A percentile compares a stretch with the other conserved stretches of the same genome.
These are phyloP conservation scores for Myiagra hebetior DNA, from an alignment of 2,113 vertebrate genomes.

Conservation along the genomic window DNA sequence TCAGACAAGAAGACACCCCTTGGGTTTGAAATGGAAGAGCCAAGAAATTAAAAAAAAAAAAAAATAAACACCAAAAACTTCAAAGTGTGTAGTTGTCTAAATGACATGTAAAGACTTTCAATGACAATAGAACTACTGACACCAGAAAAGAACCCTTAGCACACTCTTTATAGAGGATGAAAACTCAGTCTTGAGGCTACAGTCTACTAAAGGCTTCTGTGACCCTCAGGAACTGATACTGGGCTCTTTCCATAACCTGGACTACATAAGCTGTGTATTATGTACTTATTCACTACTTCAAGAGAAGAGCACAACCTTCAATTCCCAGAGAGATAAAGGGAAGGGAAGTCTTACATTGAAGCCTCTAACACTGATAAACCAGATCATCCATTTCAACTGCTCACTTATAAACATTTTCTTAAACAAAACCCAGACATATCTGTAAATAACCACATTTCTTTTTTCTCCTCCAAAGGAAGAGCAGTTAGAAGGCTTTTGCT, in stretches of 20 bases:
- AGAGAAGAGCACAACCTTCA: background rate
- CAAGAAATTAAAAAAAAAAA: background rate
- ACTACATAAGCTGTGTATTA: background rate
- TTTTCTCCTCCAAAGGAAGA: background rate
- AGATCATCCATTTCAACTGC: background rate
- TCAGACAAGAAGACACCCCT: background rate
- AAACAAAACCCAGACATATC: background rate
- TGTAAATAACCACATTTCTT: background rate
- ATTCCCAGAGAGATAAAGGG: background rate
- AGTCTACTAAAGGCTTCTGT: background rate
- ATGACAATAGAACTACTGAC: background rate
- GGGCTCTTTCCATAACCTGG: background rate
- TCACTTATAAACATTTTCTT: background rate
- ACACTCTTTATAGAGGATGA: background rate
- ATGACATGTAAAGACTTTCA: background rate
- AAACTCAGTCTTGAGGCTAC: background rate
- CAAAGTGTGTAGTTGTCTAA: background rate
- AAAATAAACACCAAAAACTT: background rate
- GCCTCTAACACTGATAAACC: background rate
- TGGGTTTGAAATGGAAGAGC: background rate
- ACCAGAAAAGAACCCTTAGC: background rate
- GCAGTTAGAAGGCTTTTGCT: background rate
- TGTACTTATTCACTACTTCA: background rate
- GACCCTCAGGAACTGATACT: background rate
- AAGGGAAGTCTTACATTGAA: background rate